Percentiles rank a stretch among this genome's conserved stretches.
phyloP scores from a whole-genome alignment of 1,140 invertebrate genomes.

The Caenorhabditis elegans region WBcel235 BX284602.5:13472501-13473000 shows the following conservation, averaged over 20 bases:
- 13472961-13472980: too few relatives aligned
- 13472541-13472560: not conserved
- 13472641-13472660: not conserved
- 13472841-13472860: not conserved
- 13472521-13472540: too few relatives aligned
- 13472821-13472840: not conserved
- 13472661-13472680: not conserved
- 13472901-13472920: too few relatives aligned
- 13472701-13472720: not conserved
- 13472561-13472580: not conserved
- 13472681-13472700: not conserved
- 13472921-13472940: too few relatives aligned
- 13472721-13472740: not conserved
- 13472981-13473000: not conserved
- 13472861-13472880: not conserved
- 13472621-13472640: not conserved
- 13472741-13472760: not conserved
- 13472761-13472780: not conserved
- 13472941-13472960: too few relatives aligned
- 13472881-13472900: not conserved
- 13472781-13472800: not conserved
- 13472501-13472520: too few relatives aligned
- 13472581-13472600: not conserved
- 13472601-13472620: not conserved
- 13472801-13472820: not conserved